phyloP scores from a whole-genome alignment of 2,888 invertebrate species.

The Nomada ferruginata region DNA sequence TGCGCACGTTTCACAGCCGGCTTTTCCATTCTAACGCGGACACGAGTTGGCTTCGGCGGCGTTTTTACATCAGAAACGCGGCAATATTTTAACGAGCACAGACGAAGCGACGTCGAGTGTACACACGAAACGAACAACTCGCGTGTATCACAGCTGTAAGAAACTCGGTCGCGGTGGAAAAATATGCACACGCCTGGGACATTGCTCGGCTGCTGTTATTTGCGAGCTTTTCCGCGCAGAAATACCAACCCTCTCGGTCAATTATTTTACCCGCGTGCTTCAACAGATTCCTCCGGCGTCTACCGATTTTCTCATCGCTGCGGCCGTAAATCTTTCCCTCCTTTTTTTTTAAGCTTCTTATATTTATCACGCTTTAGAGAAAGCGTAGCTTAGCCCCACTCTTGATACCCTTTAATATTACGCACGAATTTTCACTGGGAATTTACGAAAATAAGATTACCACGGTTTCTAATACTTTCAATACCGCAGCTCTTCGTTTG shows the following conservation, averaged over 20 bases:
- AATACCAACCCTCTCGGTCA: conserved; percentile 15
- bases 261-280: conserved; percentile 9
- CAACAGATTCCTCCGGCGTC: conserved; percentile 7
- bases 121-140: not conserved
- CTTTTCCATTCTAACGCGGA: conserved; percentile 35
- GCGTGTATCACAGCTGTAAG: conserved; percentile 32
- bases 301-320: too few relatives aligned
- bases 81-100: conserved; percentile 36
- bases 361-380: too few relatives aligned
- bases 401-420: too few relatives aligned
- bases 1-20: conserved; percentile 14
- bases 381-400: too few relatives aligned
- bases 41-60: conserved; percentile 18
- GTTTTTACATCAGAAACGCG: conserved; percentile 30
- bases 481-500: too few relatives aligned
- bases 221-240: conserved; percentile 8
- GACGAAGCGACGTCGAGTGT: not conserved
- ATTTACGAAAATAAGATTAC: too few relatives aligned
- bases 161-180: conserved; percentile 31
- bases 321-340: too few relatives aligned
- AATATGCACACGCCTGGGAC: conserved; percentile 29
- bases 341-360: too few relatives aligned
- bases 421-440: too few relatives aligned
- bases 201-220: conserved; percentile 12
- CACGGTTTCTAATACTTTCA: too few relatives aligned